phyloP scores from a whole-genome alignment of 2,113 vertebrate species.

The Sarotherodon lohbergeri region DNA sequence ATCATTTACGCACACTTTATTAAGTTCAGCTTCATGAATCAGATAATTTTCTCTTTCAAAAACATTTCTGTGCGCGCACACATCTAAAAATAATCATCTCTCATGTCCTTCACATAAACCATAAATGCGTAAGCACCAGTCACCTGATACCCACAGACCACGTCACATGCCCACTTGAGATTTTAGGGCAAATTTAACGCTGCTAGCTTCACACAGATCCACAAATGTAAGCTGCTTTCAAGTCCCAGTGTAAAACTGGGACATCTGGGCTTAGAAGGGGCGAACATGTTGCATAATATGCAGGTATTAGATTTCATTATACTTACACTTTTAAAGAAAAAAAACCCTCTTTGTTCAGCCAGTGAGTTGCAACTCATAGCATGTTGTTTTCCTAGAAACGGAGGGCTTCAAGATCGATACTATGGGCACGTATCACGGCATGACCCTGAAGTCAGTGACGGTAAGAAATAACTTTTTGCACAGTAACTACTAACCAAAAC shows the following conservation, averaged over 20 bases:
- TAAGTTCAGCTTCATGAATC: neutral
- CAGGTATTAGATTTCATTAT: neutral
- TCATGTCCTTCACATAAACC: neutral
- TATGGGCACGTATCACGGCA: conserved; percentile 98
- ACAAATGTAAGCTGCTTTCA: neutral
- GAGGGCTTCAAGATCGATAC: conserved; percentile 99
- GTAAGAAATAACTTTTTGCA: conserved; percentile 71
- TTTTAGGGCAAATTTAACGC: neutral
- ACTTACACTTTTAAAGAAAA: neutral
- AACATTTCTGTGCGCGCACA: neutral
- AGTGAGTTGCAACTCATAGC: neutral
- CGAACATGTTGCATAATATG: neutral
- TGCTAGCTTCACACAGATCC: neutral
- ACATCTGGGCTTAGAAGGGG: neutral
- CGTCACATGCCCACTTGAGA: neutral
- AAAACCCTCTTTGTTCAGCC: neutral
- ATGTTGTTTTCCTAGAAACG: conserved; percentile 77
- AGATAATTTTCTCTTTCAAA: neutral
- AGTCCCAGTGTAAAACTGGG: neutral
- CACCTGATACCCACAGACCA: neutral
- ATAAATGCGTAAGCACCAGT: neutral
- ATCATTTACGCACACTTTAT: neutral
- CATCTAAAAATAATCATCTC: neutral
- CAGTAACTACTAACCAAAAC: neutral
- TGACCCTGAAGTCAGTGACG: conserved; percentile 98